These are phyloP conservation scores for Vidua macroura DNA, from an alignment of 2,113 vertebrate species.

Conservation along the genomic window DNA sequence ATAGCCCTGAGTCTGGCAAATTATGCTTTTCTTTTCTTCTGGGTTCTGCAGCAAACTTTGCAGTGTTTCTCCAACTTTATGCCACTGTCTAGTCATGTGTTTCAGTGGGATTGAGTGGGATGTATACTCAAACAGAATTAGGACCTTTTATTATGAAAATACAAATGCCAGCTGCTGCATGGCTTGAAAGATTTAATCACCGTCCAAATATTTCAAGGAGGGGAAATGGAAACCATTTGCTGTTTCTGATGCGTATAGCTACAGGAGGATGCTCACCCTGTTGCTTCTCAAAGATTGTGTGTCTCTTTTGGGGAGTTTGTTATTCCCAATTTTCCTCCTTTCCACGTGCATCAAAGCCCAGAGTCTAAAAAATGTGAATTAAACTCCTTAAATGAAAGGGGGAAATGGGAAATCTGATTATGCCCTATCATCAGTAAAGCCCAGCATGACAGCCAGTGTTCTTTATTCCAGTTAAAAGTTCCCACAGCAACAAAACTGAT, in stretches of 20 bases:
- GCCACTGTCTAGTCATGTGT: background rate
- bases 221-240: conserved; percentile 40
- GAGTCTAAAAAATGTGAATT: background rate
- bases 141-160: conserved; percentile 4
- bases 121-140: background rate
- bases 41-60: background rate
- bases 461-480: conserved; percentile 1
- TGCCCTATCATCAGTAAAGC: background rate
- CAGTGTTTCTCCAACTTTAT: background rate
- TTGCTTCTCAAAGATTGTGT: background rate
- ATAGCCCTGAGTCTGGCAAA: background rate
- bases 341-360: background rate
- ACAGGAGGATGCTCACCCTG: background rate
- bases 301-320: background rate
- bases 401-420: background rate
- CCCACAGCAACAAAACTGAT: background rate
- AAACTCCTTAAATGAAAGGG: background rate
- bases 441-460: background rate
- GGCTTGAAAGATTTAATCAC: background rate
- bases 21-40: background rate
- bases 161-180: conserved; percentile 27
- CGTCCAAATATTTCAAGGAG: background rate
- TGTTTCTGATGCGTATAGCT: background rate
- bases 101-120: conserved; percentile 1
- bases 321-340: background rate